Conservation (phyloP, 2,797 vertebrate genomes). For the Phrynocephalus forsythii region DNA sequence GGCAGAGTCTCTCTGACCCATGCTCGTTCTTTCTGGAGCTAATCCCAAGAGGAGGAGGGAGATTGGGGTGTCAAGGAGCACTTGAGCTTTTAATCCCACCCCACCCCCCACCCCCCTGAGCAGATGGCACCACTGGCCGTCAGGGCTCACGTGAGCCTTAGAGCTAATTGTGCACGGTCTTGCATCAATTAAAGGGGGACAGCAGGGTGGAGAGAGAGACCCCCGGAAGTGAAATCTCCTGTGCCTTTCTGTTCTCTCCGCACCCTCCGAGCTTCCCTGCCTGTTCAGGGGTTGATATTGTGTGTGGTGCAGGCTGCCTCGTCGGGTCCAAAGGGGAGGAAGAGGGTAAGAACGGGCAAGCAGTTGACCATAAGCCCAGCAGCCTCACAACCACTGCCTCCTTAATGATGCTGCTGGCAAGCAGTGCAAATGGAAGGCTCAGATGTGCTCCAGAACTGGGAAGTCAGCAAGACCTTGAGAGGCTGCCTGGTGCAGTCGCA, state of each 20-base stretch:
- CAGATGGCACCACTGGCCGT: conserved; percentile 65
- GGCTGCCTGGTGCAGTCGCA: too few species aligned
- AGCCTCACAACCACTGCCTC: too few species aligned
- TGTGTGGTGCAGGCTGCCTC: neutral
- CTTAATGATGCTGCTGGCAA: neutral
- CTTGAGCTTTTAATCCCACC: conserved; percentile 56
- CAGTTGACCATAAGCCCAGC: neutral
- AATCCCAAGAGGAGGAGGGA: conserved; percentile 45
- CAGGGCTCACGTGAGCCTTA: neutral
- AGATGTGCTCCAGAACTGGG: neutral
- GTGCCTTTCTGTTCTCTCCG: neutral
- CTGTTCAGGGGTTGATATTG: neutral
- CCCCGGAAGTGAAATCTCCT: conserved; percentile 3
- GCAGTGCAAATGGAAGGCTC: neutral
- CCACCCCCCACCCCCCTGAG: conserved; percentile 3
- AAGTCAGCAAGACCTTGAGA: neutral
- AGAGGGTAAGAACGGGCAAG: neutral
- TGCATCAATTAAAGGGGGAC: conserved; percentile 20
- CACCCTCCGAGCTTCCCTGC: neutral
- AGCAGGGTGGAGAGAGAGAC: neutral
- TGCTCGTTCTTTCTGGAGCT: neutral
- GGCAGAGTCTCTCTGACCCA: neutral
- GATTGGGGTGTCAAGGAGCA: neutral
- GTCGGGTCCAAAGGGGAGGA: neutral
- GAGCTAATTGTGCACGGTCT: neutral